phyloP scores from a whole-genome alignment of 2,113 vertebrate genomes.

The Petroica traversi region DNA sequence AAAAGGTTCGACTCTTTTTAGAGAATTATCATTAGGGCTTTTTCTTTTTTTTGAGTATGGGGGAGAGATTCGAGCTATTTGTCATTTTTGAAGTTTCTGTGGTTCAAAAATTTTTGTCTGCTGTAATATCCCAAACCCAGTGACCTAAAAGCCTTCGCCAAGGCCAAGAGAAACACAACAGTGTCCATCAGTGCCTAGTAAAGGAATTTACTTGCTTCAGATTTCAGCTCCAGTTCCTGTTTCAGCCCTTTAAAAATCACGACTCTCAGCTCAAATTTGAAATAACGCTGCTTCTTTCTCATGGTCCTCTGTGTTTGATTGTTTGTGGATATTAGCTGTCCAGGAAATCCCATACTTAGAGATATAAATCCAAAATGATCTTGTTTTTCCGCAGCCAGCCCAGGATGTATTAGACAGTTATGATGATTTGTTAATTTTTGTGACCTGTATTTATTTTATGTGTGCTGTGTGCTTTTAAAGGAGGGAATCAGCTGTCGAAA shows the following conservation, averaged over 20 bases:
- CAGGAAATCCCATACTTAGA: constrained; percentile 83
- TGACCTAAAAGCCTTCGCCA: constrained; percentile 56
- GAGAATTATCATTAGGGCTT: constrained; percentile 56
- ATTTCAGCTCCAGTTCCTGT: constrained; percentile 78
- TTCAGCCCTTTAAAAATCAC: constrained; percentile 75
- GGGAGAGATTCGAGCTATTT: constrained; percentile 32
- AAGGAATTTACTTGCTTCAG: constrained; percentile 76
- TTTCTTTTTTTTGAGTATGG: constrained; percentile 33
- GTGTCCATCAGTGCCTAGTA: constrained; percentile 72
- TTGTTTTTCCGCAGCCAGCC: constrained; percentile 78
- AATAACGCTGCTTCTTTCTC: constrained; percentile 74
- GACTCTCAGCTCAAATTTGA: constrained; percentile 76
- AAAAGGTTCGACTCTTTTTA: constrained; percentile 73
- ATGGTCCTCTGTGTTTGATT: constrained; percentile 75
- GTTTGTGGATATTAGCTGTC: constrained; percentile 83
- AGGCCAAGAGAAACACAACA: constrained; percentile 77
- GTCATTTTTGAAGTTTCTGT: constrained; percentile 65
- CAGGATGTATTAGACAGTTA: constrained; percentile 80
- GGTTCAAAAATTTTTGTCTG: constrained; percentile 48
- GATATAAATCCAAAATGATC: constrained; percentile 80
- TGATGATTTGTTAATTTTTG: constrained; percentile 81
- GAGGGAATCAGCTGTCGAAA: constrained; percentile 74
- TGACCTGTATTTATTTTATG: constrained; percentile 80
- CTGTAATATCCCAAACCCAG: constrained; percentile 46
- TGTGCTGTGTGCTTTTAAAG: constrained; percentile 69